These are phyloP conservation scores for Amblyteles armatorius DNA, from an alignment of 2,888 invertebrate species.

Conservation along the genomic window DNA sequence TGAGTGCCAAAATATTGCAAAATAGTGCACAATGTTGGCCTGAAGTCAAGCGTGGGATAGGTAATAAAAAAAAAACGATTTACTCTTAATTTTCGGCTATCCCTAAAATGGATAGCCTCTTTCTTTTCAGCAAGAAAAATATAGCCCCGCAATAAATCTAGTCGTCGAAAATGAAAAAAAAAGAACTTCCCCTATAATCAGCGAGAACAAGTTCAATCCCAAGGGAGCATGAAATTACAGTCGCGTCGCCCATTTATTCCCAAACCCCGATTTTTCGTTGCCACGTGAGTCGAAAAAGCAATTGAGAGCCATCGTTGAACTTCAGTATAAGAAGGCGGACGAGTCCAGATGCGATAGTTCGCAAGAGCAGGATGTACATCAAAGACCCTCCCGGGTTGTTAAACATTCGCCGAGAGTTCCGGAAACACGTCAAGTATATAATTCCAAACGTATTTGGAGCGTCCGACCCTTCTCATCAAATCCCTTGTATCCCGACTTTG, in stretches of 20 bases:
- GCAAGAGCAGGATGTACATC: neutral
- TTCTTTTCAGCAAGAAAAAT: no score
- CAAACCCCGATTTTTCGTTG: neutral
- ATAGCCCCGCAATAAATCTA: no score
- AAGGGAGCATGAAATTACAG: neutral
- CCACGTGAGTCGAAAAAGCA: neutral
- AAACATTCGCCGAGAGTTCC: neutral
- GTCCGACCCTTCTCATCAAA: neutral
- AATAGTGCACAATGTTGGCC: no score
- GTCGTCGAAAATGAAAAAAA: no score
- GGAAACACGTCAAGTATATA: neutral
- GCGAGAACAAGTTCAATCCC: neutral
- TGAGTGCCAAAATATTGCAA: no score
- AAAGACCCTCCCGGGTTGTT: neutral
- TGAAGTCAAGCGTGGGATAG: no score
- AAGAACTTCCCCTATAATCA: neutral
- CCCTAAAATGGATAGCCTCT: no score
- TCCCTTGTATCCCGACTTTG: slow-evolving; percentile 1
- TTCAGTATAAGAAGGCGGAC: neutral
- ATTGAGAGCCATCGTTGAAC: neutral
- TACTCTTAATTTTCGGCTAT: no score
- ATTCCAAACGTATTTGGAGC: slow-evolving; percentile 7
- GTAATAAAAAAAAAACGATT: no score
- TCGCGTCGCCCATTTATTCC: neutral
- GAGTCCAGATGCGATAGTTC: neutral